Evolutionary conservation across 2,113 vertebrate species (phyloP), one percentile per base, ranked within the genome.

Genomic region (Rynchops niger): DNA sequence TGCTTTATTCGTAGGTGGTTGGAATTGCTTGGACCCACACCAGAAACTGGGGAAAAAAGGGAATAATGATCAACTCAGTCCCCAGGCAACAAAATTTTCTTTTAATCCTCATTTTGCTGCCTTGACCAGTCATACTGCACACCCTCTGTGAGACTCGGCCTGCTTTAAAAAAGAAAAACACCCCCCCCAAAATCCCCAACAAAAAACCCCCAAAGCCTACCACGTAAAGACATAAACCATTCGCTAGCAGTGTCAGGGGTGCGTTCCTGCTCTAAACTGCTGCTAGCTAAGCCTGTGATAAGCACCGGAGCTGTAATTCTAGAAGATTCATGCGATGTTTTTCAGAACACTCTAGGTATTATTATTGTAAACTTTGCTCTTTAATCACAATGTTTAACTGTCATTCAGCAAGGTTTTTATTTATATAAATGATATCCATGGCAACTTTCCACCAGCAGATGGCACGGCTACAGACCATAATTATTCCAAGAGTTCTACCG

Each of bases 391-490:
- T 1, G 3, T 45, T 40, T 14, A 47, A 12, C 12, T 38, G 62
- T 26, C 5, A 0, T 22, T 50, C 79, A 52, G 50, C 21, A 1
- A 63, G 52, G 61, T 17, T 63, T 86, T n/a, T 32, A 2, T 82
- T 36, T 43, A 9, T 6, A 1, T 5, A 19, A 63, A 38, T 0
- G 7, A 32, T 12, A 45, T 7, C 55, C 19, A 7, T 21, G 63
- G 63, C 76, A 50, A 15, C 55, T 56, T 63, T 45, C 22, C 43
- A 49, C 92, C 94, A 71, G 95, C 94, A 97, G 97, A 84, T 95
- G 96, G 96, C 96, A 49, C 1, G 6, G 65, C 17, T 11, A 47
- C 10, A 43, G 88, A 30, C 71, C 32, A 3, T 2, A 15, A 30
- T 13, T 47, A 3, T 9, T 49, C 42, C 52, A 38, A 2, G n/a